Evolutionary conservation across 2,888 invertebrate genomes (phyloP).

Genomic region (Drosophila monieri): DNA sequence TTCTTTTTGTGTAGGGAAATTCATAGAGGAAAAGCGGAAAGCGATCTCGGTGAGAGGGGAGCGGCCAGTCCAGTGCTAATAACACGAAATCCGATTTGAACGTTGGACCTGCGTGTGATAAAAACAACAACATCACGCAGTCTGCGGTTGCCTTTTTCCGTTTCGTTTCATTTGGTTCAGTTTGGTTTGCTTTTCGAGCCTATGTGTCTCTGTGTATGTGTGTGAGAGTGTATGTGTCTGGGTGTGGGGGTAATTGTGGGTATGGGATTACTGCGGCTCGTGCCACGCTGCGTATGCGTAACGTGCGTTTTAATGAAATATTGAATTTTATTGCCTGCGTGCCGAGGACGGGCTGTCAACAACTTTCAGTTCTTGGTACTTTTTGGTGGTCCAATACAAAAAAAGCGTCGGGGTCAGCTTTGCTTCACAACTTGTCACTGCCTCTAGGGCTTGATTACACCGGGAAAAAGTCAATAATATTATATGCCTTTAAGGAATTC

Average conservation of each 20-base stretch:
- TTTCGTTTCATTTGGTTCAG: slow-evolving; percentile 47
- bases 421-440: slow-evolving; percentile 77
- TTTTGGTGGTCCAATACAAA: slow-evolving; percentile 11
- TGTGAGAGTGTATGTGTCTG: neutral
- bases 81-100: slow-evolving; percentile 77
- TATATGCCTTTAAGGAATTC: neutral
- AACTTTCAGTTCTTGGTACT: slow-evolving; percentile 56
- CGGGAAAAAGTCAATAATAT: neutral
- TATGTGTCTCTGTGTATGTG: neutral
- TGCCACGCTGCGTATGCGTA: slow-evolving; percentile 78
- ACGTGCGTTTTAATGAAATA: slow-evolving; percentile 81
- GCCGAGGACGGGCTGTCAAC: slow-evolving; percentile 75
- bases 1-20: slow-evolving; percentile 23
- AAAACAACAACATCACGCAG: slow-evolving; percentile 66
- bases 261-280: slow-evolving; percentile 5
- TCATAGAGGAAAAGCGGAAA: slow-evolving; percentile 24
- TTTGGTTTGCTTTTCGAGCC: slow-evolving; percentile 1
- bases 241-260: slow-evolving; percentile 16
- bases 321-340: slow-evolving; percentile 82
- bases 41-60: slow-evolving; percentile 18
- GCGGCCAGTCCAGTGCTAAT: slow-evolving; percentile 56
- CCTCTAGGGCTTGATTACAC: slow-evolving; percentile 55
- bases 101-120: slow-evolving; percentile 73
- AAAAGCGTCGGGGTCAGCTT: slow-evolving; percentile 23
- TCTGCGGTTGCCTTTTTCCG: slow-evolving; percentile 58